Percentiles rank a stretch among this genome's conserved stretches.
phyloP scores from a whole-genome alignment of 2,113 vertebrate species.

The Brienomyrus longianalis region DNA sequence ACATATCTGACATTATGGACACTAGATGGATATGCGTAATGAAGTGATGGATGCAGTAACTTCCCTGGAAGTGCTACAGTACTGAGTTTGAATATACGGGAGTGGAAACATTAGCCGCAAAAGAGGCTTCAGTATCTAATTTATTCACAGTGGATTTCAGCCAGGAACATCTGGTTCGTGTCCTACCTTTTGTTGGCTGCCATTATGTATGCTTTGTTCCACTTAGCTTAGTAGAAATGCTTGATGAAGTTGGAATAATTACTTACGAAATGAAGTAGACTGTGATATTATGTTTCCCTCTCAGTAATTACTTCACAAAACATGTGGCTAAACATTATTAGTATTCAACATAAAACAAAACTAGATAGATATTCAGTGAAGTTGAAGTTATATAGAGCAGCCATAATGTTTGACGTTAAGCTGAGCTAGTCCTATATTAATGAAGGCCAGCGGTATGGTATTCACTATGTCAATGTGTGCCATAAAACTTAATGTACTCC shows the following conservation, averaged over 20 bases:
- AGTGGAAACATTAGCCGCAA: background rate
- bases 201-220: background rate
- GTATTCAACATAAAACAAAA: background rate
- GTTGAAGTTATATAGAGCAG: background rate
- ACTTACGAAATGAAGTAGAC: background rate
- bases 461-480: background rate
- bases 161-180: background rate
- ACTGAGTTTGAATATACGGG: background rate
- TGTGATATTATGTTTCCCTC: background rate
- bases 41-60: background rate
- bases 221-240: background rate
- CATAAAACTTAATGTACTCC: background rate
- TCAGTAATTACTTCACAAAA: background rate
- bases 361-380: background rate
- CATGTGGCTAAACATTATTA: background rate
- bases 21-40: background rate
- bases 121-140: background rate
- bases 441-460: background rate
- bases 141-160: background rate
- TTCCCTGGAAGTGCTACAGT: background rate
- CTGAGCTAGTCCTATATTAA: background rate
- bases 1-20: background rate
- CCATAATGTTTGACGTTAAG: background rate
- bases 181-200: background rate
- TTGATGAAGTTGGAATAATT: background rate